A percentile compares a stretch with the other conserved stretches of the same genome.
phyloP scores from a whole-genome alignment of 1,140 invertebrate species.

The Subanguina moxae region DNA sequence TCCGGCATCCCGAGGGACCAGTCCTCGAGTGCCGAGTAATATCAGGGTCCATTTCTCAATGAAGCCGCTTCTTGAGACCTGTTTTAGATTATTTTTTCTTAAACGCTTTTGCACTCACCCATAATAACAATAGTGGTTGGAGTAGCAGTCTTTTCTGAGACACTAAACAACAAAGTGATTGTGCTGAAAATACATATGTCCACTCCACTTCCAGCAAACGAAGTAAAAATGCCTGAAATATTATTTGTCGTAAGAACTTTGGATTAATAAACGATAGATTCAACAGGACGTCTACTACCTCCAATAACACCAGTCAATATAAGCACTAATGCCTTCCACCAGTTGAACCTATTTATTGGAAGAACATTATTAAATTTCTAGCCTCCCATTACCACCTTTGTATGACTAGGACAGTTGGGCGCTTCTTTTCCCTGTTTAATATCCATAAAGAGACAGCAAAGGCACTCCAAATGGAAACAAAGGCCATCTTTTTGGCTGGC shows the following conservation, averaged over 20 bases:
- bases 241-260: too few species aligned
- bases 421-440: constrained; percentile 32
- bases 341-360: constrained; percentile 4
- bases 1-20: too few species aligned
- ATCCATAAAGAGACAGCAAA: constrained; percentile 38
- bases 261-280: background rate
- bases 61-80: too few species aligned
- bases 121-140: constrained; percentile 58
- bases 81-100: too few species aligned
- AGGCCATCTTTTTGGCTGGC: constrained; percentile 33
- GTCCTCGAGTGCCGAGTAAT: too few species aligned
- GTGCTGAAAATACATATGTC: constrained; percentile 54
- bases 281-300: too few species aligned
- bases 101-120: constrained; percentile 28
- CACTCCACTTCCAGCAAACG: constrained; percentile 52
- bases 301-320: constrained; percentile 37
- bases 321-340: constrained; percentile 25
- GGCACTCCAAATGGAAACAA: constrained; percentile 40
- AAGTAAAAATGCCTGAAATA: constrained; percentile 52
- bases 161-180: constrained; percentile 53
- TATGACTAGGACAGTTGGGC: constrained; percentile 22
- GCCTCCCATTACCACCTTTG: constrained; percentile 4
- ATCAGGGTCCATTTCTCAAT: too few species aligned
- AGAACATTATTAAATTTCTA: too few species aligned
- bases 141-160: constrained; percentile 58